Conservation (phyloP, 64 coral and sea anemone genomes). For the Cladopsammia gracilis region DNA sequence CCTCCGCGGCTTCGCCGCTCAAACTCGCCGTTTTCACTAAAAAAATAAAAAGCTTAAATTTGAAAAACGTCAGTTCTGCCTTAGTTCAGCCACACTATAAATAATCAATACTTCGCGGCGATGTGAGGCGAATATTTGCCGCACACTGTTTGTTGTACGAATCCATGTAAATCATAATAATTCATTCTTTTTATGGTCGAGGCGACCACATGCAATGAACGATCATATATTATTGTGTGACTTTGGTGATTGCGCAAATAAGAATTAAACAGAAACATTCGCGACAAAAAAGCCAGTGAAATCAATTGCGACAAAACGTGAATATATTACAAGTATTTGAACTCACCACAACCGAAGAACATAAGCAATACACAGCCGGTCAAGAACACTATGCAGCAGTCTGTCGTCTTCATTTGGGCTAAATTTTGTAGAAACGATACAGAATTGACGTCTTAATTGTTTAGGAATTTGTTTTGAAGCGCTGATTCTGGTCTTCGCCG, state of each 20-base stretch:
- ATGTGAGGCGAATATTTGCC: no score
- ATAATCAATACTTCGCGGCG: no score
- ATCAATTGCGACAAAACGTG: neutral
- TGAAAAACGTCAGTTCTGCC: no score
- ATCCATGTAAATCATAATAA: no score
- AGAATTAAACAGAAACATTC: neutral
- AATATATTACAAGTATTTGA: neutral
- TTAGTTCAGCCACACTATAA: no score
- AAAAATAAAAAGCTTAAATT: no score
- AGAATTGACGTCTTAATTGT: neutral
- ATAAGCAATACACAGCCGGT: neutral
- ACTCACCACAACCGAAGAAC: conserved; percentile 34
- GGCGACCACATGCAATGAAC: no score
- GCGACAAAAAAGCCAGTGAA: neutral
- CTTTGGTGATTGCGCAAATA: neutral
- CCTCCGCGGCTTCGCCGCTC: no score
- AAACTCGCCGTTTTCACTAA: no score
- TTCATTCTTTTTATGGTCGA: no score
- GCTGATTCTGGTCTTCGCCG: neutral
- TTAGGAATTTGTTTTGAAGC: neutral
- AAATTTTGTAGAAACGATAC: neutral
- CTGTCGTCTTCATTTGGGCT: neutral
- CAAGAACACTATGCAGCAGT: neutral
- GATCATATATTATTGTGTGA: no score
- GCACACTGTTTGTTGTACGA: no score